Percentiles rank a stretch among this genome's conserved stretches.
Conservation (phyloP, 2,797 vertebrate genomes). For the Gymnothorax javanicus region DNA sequence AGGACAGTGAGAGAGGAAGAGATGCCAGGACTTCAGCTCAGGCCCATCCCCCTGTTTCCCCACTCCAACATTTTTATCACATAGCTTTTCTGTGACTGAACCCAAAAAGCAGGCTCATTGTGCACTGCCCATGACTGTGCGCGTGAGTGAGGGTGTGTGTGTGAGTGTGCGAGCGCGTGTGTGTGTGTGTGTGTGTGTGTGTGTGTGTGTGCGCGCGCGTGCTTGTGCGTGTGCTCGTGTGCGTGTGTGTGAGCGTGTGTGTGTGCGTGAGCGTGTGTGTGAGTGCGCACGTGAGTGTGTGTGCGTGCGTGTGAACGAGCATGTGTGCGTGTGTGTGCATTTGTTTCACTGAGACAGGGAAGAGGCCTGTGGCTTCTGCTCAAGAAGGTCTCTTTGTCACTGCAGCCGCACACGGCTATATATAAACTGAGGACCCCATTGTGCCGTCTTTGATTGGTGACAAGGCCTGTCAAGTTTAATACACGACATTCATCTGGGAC, state of each 20-base stretch:
- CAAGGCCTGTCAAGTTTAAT: neutral
- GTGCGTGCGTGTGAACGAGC: too few species aligned
- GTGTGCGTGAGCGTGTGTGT: neutral
- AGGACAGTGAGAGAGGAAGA: neutral
- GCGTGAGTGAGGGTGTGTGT: neutral
- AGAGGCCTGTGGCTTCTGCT: conserved; percentile 7
- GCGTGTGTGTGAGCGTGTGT: conserved; percentile 1
- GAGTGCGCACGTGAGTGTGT: neutral
- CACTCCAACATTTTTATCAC: conserved; percentile 11
- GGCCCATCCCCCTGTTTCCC: neutral
- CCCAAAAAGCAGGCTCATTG: neutral
- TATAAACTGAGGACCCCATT: neutral
- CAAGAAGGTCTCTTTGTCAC: conserved; percentile 9
- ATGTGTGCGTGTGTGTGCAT: neutral
- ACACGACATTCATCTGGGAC: neutral
- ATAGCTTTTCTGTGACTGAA: neutral
- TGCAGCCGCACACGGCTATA: neutral
- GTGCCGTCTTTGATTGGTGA: neutral
- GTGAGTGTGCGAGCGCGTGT: neutral
- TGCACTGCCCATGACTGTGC: neutral
- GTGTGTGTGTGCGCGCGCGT: neutral
- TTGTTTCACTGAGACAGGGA: neutral
- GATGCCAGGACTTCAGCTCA: neutral
- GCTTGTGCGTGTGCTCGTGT: neutral
- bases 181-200: neutral